phyloP scores from a whole-genome alignment of 2,888 invertebrate genomes.

The Labia minor region DNA sequence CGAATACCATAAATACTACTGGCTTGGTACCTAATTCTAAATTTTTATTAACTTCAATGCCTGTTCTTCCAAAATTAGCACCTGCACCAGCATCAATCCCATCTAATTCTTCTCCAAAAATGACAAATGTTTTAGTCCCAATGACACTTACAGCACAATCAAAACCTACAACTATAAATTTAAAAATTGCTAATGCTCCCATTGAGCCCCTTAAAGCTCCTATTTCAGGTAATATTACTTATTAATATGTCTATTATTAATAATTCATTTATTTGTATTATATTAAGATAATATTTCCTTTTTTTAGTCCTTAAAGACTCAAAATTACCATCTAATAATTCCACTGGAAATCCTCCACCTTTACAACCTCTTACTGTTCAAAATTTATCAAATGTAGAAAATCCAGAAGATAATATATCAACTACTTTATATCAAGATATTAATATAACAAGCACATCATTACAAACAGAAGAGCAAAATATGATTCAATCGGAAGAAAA shows the following conservation, averaged over 20 bases:
- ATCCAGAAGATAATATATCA: conserved; percentile 31
- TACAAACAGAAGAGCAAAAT: neutral
- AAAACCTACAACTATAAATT: conserved; percentile 40
- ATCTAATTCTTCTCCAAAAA: conserved; percentile 28
- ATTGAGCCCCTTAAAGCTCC: conserved; percentile 51
- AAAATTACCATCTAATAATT: conserved; percentile 32
- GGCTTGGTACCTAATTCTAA: conserved; percentile 39
- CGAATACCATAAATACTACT: conserved; percentile 17
- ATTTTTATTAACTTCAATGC: conserved; percentile 46
- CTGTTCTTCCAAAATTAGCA: conserved; percentile 26
- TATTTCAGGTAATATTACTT: conserved; percentile 41
- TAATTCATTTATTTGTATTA: neutral
- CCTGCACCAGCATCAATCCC: conserved; percentile 20
- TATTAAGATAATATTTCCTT: conserved; percentile 17
- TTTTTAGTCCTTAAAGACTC: conserved; percentile 35
- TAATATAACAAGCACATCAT: neutral
- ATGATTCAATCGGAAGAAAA: too few species aligned
- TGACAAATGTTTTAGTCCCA: conserved; percentile 26
- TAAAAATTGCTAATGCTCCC: conserved; percentile 57
- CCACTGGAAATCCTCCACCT: conserved; percentile 35
- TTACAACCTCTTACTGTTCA: conserved; percentile 36
- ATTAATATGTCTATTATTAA: conserved; percentile 23
- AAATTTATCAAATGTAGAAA: conserved; percentile 32
- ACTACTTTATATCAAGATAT: neutral
- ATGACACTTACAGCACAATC: conserved; percentile 20